Evolutionary conservation across 2,888 invertebrate genomes (phyloP), one percentile per base, ranked within the genome.

Genomic region (Nomada goodeniana): DNA sequence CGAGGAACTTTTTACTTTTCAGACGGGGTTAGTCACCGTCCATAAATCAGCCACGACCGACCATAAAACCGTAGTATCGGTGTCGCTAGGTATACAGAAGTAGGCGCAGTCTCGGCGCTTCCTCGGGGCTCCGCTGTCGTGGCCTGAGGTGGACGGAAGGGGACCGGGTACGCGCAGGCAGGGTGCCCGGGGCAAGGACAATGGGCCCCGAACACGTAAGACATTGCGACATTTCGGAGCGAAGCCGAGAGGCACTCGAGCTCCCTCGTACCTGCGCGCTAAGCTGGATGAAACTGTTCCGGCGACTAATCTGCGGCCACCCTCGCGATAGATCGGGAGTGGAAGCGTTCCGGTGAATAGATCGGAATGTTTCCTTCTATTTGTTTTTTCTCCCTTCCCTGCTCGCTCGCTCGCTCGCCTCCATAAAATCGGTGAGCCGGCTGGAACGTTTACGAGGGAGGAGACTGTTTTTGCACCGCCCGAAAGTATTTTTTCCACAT

Each of bases 201-300:
- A 91, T 91, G 75, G 87, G 52, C 52, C 79, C 78, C 68, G 83
- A 78, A 86, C 76, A 79, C 89, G 88, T 90, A 92, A 92, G 91
- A 90, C 91, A 90, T 92, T 92, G 90, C 92, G 92, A 92, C 90
- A 92, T 92, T 92, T 91, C 88, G 75, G 91, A 90, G 90, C 90
- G 70, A 47, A 10, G 7, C 52, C 55, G 11, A 29, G 26, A 29
- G 26, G 44, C 67, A 15, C n/a, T 42, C 23, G 15, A 68, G 13
- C 44, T 13, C 63, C 57, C 10, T 53, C 55, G 60, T 80, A 81
- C 81, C 81, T 81, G 81, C 61, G 44, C 10, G n/a, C 69, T 77
- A 72, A 80, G 77, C 77, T 72, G 72, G 52, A 64, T 42, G 57
- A n/a, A 55, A 64, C 59, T 13, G 23, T 52, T 74, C 5, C 64